These are phyloP conservation scores for Cynocephalus volans DNA, from an alignment of 2,113 vertebrate genomes.

Conservation along the genomic window DNA sequence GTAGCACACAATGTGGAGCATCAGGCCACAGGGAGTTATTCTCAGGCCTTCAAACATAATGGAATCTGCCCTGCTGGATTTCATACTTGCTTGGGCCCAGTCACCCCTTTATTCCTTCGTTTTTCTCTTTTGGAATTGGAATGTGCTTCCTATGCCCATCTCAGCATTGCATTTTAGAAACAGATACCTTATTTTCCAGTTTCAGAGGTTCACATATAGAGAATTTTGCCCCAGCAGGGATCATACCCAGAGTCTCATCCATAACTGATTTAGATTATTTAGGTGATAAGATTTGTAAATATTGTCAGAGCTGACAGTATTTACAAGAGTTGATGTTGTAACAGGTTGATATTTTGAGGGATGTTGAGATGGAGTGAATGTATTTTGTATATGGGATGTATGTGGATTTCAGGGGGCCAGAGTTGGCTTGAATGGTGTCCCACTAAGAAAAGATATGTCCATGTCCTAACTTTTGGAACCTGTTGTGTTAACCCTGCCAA, in stretches of 20 bases:
- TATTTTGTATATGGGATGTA: not conserved
- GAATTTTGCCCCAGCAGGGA: not conserved
- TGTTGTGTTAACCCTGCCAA: not conserved
- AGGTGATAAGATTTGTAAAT: not conserved
- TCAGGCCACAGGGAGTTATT: not conserved
- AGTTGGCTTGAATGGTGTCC: not conserved
- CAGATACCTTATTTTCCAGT: not conserved
- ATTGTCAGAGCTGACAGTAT: not conserved
- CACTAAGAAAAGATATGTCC: not conserved
- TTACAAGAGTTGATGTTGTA: not conserved
- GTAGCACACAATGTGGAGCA: not conserved
- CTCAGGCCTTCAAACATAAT: not conserved
- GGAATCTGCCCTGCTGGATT: not conserved
- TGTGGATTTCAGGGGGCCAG: not conserved
- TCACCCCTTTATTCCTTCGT: not conserved
- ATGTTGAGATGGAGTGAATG: not conserved
- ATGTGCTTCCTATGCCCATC: not conserved
- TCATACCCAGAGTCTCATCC: not conserved
- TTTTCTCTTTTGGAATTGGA: not conserved
- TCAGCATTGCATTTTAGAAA: constrained; percentile 3
- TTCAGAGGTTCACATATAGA: not conserved
- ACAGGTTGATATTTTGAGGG: not conserved
- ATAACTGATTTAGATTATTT: not conserved
- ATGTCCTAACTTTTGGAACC: not conserved
- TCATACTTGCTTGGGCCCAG: not conserved